Percentiles rank a stretch among this genome's conserved stretches.
Evolutionary conservation across 2,797 vertebrate genomes (phyloP).

Genomic region (Babyrousa celebensis): DNA sequence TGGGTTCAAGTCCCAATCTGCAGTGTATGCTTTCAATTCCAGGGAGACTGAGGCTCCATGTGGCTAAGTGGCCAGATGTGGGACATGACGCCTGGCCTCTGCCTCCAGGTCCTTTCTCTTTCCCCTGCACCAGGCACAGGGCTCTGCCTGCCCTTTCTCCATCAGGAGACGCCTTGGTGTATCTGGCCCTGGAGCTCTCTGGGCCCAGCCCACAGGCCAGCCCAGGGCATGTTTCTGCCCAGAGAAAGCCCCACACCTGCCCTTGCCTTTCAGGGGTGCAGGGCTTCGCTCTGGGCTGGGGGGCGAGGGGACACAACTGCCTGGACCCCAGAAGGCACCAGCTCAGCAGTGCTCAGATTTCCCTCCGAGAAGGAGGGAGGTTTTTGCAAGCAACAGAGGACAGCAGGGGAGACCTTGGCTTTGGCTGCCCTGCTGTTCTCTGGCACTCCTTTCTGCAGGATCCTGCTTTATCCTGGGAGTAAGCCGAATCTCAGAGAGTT

Average conservation of each 20-base stretch:
- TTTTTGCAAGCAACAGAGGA: not conserved
- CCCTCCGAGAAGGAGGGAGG: not conserved
- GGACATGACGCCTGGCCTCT: not conserved
- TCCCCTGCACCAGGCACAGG: fast-evolving
- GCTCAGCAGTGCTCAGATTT: constrained; percentile 16
- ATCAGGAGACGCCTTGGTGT: not conserved
- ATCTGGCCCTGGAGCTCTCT: not conserved
- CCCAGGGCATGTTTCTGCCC: not conserved
- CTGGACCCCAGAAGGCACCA: not conserved
- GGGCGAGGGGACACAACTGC: not conserved
- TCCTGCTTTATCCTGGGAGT: not conserved
- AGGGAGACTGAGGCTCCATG: not conserved
- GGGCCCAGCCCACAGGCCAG: not conserved
- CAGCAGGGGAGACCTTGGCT: not conserved
- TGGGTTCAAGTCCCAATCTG: not conserved
- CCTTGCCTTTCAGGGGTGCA: not conserved
- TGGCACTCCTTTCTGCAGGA: too few relatives aligned
- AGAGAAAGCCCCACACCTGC: not conserved
- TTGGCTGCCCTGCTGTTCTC: not conserved
- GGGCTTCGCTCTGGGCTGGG: not conserved
- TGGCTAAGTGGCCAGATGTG: not conserved
- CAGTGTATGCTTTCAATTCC: not conserved
- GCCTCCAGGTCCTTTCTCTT: not conserved
- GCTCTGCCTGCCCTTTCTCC: not conserved
- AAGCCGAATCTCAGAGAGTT: not conserved